Evolutionary conservation across 2,797 vertebrate genomes (phyloP), one percentile per base, ranked within the genome.

Genomic region (Rhinichthys osculus): DNA sequence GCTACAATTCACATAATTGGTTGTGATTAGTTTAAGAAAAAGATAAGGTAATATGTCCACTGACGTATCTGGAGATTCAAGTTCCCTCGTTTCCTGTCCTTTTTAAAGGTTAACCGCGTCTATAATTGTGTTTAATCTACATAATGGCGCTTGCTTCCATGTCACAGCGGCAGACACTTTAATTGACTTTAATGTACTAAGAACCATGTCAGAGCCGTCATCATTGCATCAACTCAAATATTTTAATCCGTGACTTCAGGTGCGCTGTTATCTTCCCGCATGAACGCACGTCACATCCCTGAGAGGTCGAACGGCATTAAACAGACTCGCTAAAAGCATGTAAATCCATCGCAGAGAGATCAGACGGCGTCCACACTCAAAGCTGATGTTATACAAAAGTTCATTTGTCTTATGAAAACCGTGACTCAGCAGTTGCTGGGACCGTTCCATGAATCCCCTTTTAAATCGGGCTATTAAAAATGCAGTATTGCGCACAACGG

Each of bases 131-230:
- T 85, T 71, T 35, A 71, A 79, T 85, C 74, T 70, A 70, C 83
- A 70, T 57, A 10, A 16, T 5, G 44, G 42, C 17, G 35, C 35
- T 67, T 57, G 74, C 83, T 71, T 70, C 66, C 33, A 72, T 81
- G 71, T 86, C 83, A 87, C 85, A 33, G 50, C 47, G 78, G 19
- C 62, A 57, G 76, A 78, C 76, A 87, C 71, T 40, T 84, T 85
- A 81, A 81, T 86, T 85, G 87, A 89, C 85, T 85, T 72, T 90
- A 88, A 90, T 90, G 78, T 52, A 64, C 81, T 57, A 10, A 62
- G 81, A 79, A 82, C 78, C 77, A 80, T 84, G 81, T 84, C 85
- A 79, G 85, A 76, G 78, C 67, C 57, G 42, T 71, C 78, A 47
- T 78, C 81, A 81, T 81, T 47, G 78, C 83, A 78, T 87, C 77